Conservation (phyloP, 2,797 vertebrate genomes). For the Premnoplex brunnescens region DNA sequence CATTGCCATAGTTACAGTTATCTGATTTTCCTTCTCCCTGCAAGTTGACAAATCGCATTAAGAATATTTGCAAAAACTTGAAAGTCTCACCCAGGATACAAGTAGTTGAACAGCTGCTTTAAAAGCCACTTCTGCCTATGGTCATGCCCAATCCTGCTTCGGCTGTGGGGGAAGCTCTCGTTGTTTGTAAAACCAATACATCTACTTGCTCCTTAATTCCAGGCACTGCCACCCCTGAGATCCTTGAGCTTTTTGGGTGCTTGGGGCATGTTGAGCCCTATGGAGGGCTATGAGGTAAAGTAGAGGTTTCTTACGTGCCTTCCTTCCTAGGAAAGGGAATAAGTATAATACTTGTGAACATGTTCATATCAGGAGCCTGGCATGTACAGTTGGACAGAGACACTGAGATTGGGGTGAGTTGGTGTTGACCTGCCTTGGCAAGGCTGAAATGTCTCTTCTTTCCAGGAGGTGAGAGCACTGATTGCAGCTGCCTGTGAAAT, state of each 20-base stretch:
- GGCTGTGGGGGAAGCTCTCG: neutral
- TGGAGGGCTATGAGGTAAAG: neutral
- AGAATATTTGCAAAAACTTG: neutral
- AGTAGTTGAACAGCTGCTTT: neutral
- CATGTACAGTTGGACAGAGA: fast-evolving
- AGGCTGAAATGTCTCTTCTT: neutral
- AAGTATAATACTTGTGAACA: neutral
- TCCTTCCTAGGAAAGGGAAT: neutral
- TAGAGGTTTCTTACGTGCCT: neutral
- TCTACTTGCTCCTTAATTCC: neutral
- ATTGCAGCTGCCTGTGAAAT: neutral
- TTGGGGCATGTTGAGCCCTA: neutral
- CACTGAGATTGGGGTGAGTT: neutral
- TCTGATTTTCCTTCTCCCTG: neutral
- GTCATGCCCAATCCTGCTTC: neutral
- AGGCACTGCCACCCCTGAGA: neutral
- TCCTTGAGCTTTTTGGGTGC: neutral
- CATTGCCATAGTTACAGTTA: constrained; percentile 11
- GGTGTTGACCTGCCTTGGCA: neutral
- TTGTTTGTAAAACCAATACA: neutral
- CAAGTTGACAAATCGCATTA: neutral
- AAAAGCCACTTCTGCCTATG: neutral
- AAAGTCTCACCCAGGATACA: neutral
- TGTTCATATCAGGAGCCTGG: neutral
- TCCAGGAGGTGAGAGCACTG: neutral